Base-by-base conservation (phyloP, 2,113 vertebrate genomes). In the Cinclus cinclus region DNA sequence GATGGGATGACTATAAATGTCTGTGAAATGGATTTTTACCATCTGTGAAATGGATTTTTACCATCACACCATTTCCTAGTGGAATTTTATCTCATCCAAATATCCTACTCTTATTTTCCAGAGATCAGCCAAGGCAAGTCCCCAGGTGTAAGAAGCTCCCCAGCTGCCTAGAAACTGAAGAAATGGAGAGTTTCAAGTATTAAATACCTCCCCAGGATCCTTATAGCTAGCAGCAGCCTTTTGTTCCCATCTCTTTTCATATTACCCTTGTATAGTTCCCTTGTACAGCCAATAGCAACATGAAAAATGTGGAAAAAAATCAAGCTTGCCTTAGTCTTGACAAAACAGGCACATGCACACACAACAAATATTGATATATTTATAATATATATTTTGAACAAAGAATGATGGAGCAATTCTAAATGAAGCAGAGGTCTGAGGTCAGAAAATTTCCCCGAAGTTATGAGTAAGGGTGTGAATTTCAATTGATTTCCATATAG, bases 141-240 rank as follows among this genome's bases (percentile, higher is more conserved):
- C 19, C 70, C 55, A 68, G 46, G 64, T 77, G 42, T 67, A 24
- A 87, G 81, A 52, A 94, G 33, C 58, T 49, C 58, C 89, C 46
- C 69, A 87, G 60, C 94, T 92, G 71, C 62, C n/a, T 76, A 50
- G 63, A 90, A 82, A 82, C 63, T 59, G 83, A 88, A 96, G 42
- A 17, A 52, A 50, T 8, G 3, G 44, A 60, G 44, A 73, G 62
- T 62, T 95, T 46, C 85, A 73, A 47, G 67, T 37, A 78, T 63
- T 75, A 92, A 87, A 93, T 92, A 42, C 14, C 49, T 87, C 69
- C 60, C 55, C 58, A 73, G 89, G 53, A 85, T 42, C 16, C 27
- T 83, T 42, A 77, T 2, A 83, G 37, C 46, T 28, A 76, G 39
- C 52, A 67, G 56, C 18, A 78, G 58, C 37, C 35, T 88, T 84